Conservation (phyloP, 2,888 invertebrate species). For the Lithosia quadra region DNA sequence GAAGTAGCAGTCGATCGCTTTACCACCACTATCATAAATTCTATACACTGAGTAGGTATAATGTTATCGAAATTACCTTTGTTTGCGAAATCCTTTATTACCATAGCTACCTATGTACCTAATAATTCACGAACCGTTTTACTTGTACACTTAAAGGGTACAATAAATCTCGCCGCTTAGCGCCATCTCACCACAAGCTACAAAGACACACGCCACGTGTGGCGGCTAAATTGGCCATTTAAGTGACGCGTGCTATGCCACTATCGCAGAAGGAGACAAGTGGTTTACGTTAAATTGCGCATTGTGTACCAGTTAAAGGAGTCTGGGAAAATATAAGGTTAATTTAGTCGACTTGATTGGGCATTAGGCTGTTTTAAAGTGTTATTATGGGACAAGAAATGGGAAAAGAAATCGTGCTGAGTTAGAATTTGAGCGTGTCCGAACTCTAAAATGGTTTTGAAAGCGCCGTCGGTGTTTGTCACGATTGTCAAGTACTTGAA, state of each 20-base stretch:
- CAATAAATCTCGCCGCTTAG: constrained; percentile 36
- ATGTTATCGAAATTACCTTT: no score
- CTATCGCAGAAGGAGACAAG: constrained; percentile 31
- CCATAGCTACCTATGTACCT: no score
- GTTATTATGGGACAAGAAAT: background rate
- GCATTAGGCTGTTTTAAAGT: background rate
- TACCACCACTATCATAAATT: no score
- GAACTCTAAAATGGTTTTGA: background rate
- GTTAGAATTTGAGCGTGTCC: constrained; percentile 1
- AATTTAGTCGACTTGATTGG: background rate
- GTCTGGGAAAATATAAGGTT: constrained; percentile 13
- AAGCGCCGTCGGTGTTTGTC: background rate
- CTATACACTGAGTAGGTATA: no score
- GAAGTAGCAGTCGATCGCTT: background rate
- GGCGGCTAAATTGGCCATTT: constrained; percentile 53
- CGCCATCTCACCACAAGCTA: constrained; percentile 30
- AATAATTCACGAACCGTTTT: background rate
- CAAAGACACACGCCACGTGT: constrained; percentile 44
- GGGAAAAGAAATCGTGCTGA: background rate
- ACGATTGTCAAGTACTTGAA: background rate
- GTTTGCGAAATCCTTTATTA: no score
- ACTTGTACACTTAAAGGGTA: constrained; percentile 18
- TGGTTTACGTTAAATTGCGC: constrained; percentile 30
- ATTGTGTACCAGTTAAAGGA: constrained; percentile 14
- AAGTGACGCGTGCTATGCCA: constrained; percentile 30